Conservation (phyloP, 2,113 vertebrate genomes). For the Pachyramphus minor region DNA sequence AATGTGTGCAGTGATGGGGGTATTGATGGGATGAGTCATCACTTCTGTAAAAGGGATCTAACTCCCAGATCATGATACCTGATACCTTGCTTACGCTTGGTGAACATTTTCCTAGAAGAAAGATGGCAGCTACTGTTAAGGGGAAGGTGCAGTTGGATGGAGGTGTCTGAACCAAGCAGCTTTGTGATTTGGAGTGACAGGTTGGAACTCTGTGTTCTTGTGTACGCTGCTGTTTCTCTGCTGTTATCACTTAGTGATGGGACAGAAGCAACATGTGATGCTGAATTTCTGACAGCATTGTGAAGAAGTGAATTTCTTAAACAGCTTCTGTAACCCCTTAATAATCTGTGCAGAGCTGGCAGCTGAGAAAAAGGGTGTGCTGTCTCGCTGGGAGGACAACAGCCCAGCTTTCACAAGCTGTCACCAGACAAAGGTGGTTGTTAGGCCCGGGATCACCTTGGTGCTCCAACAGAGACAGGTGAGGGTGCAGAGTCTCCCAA, state of each 20-base stretch:
- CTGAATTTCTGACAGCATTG: background rate
- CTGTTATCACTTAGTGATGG: background rate
- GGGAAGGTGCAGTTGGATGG: fast-evolving
- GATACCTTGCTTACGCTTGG: fast-evolving
- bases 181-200: fast-evolving
- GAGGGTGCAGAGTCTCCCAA: background rate
- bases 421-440: no score
- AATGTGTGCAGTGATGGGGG: background rate
- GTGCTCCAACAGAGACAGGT: background rate
- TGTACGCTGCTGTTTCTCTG: background rate
- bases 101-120: background rate
- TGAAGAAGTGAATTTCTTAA: background rate
- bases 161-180: background rate
- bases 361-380: fast-evolving
- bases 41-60: background rate
- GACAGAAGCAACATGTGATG: background rate
- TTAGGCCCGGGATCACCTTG: background rate
- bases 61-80: background rate
- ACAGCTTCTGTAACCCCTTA: background rate
- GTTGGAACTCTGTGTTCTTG: background rate
- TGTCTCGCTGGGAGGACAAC: fast-evolving
- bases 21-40: background rate
- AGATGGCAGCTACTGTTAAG: background rate
- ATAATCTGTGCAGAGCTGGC: background rate
- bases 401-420: fast-evolving